phyloP scores from a whole-genome alignment of 2,888 invertebrate genomes.

The Melanostoma scalare region DNA sequence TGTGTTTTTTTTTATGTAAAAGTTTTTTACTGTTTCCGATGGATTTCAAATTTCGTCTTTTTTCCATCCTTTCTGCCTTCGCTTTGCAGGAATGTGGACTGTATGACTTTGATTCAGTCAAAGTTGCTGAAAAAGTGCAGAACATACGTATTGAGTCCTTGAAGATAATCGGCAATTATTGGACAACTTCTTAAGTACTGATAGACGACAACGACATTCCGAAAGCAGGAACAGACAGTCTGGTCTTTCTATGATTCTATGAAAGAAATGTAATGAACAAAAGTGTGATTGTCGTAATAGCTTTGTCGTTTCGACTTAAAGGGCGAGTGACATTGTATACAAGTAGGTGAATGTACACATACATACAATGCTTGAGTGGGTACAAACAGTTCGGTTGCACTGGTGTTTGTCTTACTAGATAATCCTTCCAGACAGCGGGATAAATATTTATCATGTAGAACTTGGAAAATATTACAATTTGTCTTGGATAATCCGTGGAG shows the following conservation, averaged over 20 bases:
- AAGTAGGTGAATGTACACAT: neutral
- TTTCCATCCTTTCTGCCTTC: neutral
- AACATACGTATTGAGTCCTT: constrained; percentile 63
- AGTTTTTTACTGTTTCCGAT: constrained; percentile 59
- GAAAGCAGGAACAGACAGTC: constrained; percentile 35
- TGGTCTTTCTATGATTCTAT: constrained; percentile 37
- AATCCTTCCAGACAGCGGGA: constrained; percentile 65
- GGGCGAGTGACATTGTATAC: no score
- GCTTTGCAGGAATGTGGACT: neutral
- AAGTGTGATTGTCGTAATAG: constrained; percentile 63
- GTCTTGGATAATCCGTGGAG: constrained; percentile 53
- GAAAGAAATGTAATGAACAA: constrained; percentile 64
- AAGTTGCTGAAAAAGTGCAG: constrained; percentile 46
- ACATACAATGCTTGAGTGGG: constrained; percentile 32
- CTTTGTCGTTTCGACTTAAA: constrained; percentile 25
- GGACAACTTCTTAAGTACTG: constrained; percentile 56
- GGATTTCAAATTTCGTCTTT: constrained; percentile 44
- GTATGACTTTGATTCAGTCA: constrained; percentile 37
- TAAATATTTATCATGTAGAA: constrained; percentile 61
- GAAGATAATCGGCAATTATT: constrained; percentile 68
- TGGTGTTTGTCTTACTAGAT: constrained; percentile 47
- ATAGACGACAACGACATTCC: constrained; percentile 37
- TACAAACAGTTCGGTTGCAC: constrained; percentile 50
- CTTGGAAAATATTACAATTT: constrained; percentile 55
- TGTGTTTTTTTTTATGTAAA: constrained; percentile 46